Evolutionary conservation across 2,888 invertebrate species (phyloP).

Genomic region (Timema cristinae): DNA sequence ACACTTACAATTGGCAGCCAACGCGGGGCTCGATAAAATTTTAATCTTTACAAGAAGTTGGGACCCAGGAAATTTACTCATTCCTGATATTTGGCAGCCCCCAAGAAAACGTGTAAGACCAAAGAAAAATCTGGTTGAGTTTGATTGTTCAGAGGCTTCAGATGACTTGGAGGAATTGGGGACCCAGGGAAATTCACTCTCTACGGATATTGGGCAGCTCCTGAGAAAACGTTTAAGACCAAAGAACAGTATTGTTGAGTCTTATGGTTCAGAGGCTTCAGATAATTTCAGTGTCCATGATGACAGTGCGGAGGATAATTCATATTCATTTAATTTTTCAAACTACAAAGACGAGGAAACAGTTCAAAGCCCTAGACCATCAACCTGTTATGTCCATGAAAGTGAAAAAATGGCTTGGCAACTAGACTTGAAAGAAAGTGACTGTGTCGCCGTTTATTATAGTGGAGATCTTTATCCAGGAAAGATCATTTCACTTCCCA

Average conservation of each 20-base stretch:
- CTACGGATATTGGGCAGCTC: neutral
- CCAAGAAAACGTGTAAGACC: neutral
- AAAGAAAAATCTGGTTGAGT: neutral
- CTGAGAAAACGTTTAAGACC: neutral
- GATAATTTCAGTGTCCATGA: constrained; percentile 4
- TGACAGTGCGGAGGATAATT: neutral
- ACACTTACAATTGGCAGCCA: too few species aligned
- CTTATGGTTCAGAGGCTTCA: neutral
- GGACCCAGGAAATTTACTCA: too few species aligned
- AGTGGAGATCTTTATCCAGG: constrained; percentile 2
- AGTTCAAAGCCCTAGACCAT: neutral
- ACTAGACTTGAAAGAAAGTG: neutral
- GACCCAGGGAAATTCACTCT: neutral
- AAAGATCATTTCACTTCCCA: too few species aligned
- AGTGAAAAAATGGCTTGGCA: neutral
- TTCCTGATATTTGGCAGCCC: neutral
- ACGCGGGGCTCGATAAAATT: too few species aligned
- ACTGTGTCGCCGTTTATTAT: constrained; percentile 2
- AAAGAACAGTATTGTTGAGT: neutral
- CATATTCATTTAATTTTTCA: neutral
- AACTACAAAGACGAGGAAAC: neutral
- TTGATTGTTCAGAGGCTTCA: neutral
- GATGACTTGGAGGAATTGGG: neutral
- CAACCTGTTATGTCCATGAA: too few species aligned
- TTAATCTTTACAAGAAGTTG: too few species aligned